These are phyloP conservation scores for Tigriopus californicus DNA, from an alignment of 2,888 invertebrate genomes.

Conservation along the genomic window DNA sequence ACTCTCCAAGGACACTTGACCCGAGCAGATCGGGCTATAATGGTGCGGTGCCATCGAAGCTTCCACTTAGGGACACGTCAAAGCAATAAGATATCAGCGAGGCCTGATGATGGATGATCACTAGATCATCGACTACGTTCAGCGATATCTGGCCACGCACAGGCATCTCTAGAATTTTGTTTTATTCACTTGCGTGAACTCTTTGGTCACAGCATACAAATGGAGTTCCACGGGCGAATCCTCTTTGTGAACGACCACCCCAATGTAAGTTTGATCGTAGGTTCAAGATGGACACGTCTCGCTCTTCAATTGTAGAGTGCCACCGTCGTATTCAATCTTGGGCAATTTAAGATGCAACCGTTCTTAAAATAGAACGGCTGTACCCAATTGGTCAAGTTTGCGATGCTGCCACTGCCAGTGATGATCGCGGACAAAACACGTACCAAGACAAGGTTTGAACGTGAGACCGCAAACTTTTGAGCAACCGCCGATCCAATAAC, in stretches of 20 bases:
- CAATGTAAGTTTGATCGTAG: background rate
- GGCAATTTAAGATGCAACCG: constrained; percentile 19
- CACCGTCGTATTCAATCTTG: constrained; percentile 10
- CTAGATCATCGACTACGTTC: constrained; percentile 84
- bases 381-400: constrained; percentile 56
- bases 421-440: constrained; percentile 62
- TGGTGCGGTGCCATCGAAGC: constrained; percentile 47
- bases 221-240: background rate
- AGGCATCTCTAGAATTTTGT: constrained; percentile 58
- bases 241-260: background rate
- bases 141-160: constrained; percentile 80
- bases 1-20: background rate
- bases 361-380: constrained; percentile 58
- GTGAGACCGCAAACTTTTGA: constrained; percentile 37
- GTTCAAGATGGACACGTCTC: constrained; percentile 52
- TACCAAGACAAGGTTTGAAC: constrained; percentile 63
- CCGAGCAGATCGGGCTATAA: constrained; percentile 48
- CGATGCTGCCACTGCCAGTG: constrained; percentile 60
- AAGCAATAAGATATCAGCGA: constrained; percentile 71
- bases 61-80: constrained; percentile 60
- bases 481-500: constrained; percentile 22
- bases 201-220: background rate
- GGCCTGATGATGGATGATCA: constrained; percentile 85
- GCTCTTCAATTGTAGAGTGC: constrained; percentile 29
- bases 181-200: constrained; percentile 21